Conservation (phyloP, 2,888 invertebrate genomes). For the Augochlorella aurata region DNA sequence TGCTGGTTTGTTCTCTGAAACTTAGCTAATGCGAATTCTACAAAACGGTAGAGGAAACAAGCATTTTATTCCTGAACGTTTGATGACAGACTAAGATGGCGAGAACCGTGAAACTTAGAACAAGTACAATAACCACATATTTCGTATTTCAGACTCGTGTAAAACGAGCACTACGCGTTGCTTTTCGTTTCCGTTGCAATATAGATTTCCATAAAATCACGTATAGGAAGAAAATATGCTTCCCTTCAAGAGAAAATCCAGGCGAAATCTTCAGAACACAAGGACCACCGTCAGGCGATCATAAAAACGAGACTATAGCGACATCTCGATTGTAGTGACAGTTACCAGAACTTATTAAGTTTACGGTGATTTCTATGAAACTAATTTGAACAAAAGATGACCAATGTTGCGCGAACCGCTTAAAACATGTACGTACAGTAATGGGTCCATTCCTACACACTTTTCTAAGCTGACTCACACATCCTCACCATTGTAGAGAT, state of each 20-base stretch:
- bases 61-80: conserved; percentile 61
- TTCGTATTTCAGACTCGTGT: conserved; percentile 38
- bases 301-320: conserved; percentile 72
- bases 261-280: conserved; percentile 53
- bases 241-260: conserved; percentile 39
- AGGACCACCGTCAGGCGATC: conserved; percentile 67
- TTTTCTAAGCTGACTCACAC: too few relatives aligned
- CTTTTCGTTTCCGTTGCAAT: conserved; percentile 14
- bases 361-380: conserved; percentile 24
- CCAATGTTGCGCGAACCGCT: background rate
- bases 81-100: conserved; percentile 77
- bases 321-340: conserved; percentile 59
- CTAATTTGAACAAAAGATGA: conserved; percentile 3
- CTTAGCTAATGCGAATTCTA: background rate
- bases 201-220: conserved; percentile 19
- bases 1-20: background rate
- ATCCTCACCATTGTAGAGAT: too few relatives aligned
- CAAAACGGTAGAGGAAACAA: conserved; percentile 24
- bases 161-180: conserved; percentile 30
- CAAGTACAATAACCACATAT: conserved; percentile 64
- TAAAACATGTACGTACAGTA: too few relatives aligned
- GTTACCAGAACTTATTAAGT: conserved; percentile 24
- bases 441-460: too few relatives aligned
- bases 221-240: conserved; percentile 30
- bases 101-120: conserved; percentile 55